Evolutionary conservation across 2,113 vertebrate species (phyloP).

Genomic region (Tetrao urogallus): DNA sequence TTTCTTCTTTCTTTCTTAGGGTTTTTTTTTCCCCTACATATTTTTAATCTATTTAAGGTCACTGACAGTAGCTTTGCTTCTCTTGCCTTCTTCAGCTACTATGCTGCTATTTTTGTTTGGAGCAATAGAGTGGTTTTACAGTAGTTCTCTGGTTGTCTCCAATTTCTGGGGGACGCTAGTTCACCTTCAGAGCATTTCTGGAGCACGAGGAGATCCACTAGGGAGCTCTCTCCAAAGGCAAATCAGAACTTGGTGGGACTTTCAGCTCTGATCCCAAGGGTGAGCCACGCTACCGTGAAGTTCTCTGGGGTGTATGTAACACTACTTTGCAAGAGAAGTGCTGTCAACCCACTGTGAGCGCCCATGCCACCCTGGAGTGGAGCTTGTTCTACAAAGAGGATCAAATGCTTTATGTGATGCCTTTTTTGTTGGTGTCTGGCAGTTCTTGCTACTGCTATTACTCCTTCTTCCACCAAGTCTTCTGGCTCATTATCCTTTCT

Average conservation of each 20-base stretch:
- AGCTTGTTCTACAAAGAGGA: not conserved
- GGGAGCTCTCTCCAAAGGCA: not conserved
- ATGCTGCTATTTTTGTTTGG: not conserved
- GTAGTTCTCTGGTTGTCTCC: not conserved
- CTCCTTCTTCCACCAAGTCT: conserved; percentile 16
- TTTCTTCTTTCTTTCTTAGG: not conserved
- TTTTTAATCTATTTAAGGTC: not conserved
- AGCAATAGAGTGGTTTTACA: not conserved
- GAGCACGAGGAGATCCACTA: not conserved
- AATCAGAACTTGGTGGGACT: not conserved
- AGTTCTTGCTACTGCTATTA: not conserved
- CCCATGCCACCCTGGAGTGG: not conserved
- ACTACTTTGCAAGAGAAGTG: not conserved
- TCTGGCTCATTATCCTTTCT: not conserved
- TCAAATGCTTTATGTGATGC: not conserved
- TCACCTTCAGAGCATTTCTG: not conserved
- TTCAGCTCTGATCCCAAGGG: not conserved
- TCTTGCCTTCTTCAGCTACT: not conserved
- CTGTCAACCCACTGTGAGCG: not conserved
- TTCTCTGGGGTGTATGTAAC: not conserved
- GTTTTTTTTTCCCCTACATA: not conserved
- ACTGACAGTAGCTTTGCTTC: not conserved
- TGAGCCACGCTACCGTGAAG: not conserved
- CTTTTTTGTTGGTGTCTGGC: not conserved
- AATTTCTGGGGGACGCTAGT: not conserved